phyloP scores from a whole-genome alignment of 1,140 invertebrate species.

The Papilio xuthus region DNA sequence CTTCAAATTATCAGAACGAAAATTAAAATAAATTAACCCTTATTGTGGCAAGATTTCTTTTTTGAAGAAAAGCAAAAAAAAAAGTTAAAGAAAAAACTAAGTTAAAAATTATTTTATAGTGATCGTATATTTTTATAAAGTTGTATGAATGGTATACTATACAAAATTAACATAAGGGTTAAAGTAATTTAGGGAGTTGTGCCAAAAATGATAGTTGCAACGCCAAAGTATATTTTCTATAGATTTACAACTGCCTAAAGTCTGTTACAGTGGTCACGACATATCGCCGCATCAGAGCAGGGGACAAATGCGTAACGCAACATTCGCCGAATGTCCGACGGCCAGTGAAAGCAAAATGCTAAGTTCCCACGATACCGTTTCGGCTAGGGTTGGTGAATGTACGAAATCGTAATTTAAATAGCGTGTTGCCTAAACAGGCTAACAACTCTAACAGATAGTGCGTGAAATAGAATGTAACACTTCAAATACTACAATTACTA shows the following conservation, averaged over 20 bases:
- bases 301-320: conserved; percentile 39
- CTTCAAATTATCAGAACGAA: neutral
- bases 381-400: conserved; percentile 38
- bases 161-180: too few species aligned
- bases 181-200: too few species aligned
- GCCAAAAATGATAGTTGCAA: neutral
- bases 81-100: too few species aligned
- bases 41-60: too few species aligned
- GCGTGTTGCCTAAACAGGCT: neutral
- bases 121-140: too few species aligned
- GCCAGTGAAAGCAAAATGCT: conserved; percentile 48
- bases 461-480: conserved; percentile 6
- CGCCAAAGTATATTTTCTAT: neutral
- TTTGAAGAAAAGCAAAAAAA: too few species aligned
- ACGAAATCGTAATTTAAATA: conserved; percentile 20
- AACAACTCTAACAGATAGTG: neutral
- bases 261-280: neutral
- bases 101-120: too few species aligned
- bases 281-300: conserved; percentile 14
- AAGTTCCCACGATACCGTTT: conserved; percentile 49
- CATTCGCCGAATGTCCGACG: conserved; percentile 39
- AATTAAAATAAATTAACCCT: too few species aligned
- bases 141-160: too few species aligned
- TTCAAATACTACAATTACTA: neutral
- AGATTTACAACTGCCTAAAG: conserved; percentile 15